phyloP scores from a whole-genome alignment of 2,888 invertebrate genomes.

The Sesia bembeciformis region DNA sequence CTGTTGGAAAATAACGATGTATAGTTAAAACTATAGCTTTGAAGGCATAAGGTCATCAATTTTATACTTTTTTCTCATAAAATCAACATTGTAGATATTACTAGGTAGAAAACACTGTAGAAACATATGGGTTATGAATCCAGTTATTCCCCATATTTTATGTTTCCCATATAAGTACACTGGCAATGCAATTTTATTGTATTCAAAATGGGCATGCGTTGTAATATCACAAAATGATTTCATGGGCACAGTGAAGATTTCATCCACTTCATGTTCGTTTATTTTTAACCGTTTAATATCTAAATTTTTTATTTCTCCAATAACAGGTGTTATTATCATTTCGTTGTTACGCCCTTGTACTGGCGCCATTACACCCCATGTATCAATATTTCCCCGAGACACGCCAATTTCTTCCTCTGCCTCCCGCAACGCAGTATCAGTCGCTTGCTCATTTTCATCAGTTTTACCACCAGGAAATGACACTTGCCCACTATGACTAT shows the following conservation, averaged over 20 bases:
- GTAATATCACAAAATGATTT: constrained; percentile 76
- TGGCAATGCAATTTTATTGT: constrained; percentile 60
- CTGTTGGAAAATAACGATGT: too few species aligned
- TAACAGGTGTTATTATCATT: constrained; percentile 80
- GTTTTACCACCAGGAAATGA: constrained; percentile 90
- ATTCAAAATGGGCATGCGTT: constrained; percentile 78
- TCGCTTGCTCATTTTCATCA: constrained; percentile 76
- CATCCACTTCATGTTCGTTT: constrained; percentile 84
- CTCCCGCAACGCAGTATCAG: constrained; percentile 88
- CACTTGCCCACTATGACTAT: constrained; percentile 86
- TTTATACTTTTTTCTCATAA: constrained; percentile 31
- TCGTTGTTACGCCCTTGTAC: constrained; percentile 44
- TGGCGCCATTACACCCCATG: constrained; percentile 76
- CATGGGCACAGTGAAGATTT: constrained; percentile 82
- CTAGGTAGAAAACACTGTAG: constrained; percentile 41
- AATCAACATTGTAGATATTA: constrained; percentile 35
- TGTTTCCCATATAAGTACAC: constrained; percentile 71
- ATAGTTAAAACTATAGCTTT: constrained; percentile 21
- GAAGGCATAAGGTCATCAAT: constrained; percentile 43
- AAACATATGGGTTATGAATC: constrained; percentile 82
- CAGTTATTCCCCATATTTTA: constrained; percentile 87
- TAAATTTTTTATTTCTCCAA: constrained; percentile 75
- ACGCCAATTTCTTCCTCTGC: constrained; percentile 92
- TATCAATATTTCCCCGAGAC: constrained; percentile 67
- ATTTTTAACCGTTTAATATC: constrained; percentile 66